A percentile compares a stretch with the other conserved stretches of the same genome.
These are phyloP conservation scores for Cyrtonyx montezumae DNA, from an alignment of 2,113 vertebrate species.

Conservation along the genomic window DNA sequence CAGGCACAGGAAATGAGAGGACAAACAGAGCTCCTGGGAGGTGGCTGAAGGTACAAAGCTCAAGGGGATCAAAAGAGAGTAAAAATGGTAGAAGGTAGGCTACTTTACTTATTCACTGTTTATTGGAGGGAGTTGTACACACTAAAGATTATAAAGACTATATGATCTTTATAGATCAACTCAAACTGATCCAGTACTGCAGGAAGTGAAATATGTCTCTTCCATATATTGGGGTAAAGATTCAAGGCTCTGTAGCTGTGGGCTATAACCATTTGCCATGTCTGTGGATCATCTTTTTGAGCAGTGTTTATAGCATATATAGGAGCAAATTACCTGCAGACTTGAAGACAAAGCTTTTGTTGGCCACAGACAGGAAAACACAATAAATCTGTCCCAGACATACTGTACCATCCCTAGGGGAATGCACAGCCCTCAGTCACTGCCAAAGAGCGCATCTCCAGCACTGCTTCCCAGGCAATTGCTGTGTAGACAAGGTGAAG, in stretches of 20 bases:
- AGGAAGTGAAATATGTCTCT: not conserved
- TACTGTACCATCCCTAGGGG: not conserved
- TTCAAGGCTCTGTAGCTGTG: not conserved
- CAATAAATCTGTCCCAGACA: not conserved
- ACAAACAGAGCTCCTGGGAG: not conserved
- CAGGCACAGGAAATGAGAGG: not conserved
- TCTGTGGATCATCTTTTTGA: not conserved
- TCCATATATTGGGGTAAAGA: rapidly evolving
- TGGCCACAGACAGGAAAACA: not conserved
- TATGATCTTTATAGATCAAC: no score
- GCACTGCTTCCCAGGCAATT: not conserved
- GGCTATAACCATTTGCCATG: not conserved
- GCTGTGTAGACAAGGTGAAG: rapidly evolving
- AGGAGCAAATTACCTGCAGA: not conserved
- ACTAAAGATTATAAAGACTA: no score
- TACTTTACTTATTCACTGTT: not conserved
- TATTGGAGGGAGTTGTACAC: no score
- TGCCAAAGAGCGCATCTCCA: not conserved
- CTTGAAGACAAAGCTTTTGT: not conserved
- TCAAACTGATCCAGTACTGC: no score
- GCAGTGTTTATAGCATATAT: not conserved
- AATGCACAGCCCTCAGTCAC: not conserved
- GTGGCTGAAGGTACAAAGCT: not conserved
- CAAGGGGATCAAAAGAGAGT: not conserved
- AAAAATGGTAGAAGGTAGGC: not conserved